Percentiles rank a stretch among this genome's conserved stretches.
These are phyloP conservation scores for Eupithecia centaureata DNA, from an alignment of 2,888 invertebrate genomes.

Conservation along the genomic window DNA sequence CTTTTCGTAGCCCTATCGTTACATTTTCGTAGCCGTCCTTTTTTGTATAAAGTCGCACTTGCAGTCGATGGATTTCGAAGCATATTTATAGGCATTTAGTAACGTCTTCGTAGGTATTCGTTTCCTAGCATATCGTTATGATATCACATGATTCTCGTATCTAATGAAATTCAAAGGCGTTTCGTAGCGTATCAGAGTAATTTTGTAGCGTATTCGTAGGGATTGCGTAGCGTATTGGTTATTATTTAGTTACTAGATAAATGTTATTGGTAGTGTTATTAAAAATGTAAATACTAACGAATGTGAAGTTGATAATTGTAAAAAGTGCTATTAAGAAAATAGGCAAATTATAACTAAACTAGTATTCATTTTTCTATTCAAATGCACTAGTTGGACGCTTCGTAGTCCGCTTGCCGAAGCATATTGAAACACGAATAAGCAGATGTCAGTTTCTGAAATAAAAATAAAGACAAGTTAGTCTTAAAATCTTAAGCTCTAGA, in stretches of 20 bases:
- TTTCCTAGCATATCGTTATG: too few relatives aligned
- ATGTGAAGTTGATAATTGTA: background rate
- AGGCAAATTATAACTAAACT: background rate
- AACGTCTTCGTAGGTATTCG: too few relatives aligned
- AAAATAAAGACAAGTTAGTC: too few relatives aligned
- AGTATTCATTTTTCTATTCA: background rate
- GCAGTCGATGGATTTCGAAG: background rate
- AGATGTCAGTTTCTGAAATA: slow-evolving; percentile 65
- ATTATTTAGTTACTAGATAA: too few relatives aligned
- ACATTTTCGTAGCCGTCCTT: background rate
- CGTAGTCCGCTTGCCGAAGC: slow-evolving; percentile 54
- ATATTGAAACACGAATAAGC: slow-evolving; percentile 70
- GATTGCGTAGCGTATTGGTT: too few relatives aligned
- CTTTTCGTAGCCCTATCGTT: background rate
- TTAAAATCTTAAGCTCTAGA: too few relatives aligned
- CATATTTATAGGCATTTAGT: background rate
- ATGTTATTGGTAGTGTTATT: background rate
- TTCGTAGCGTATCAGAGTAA: too few relatives aligned
- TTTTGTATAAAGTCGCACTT: too few relatives aligned
- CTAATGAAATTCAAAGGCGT: too few relatives aligned
- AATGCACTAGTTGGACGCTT: background rate
- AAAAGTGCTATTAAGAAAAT: background rate
- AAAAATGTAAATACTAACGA: background rate
- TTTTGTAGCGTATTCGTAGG: background rate
- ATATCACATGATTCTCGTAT: too few relatives aligned